A percentile compares a stretch with the other conserved stretches of the same genome.
Evolutionary conservation across 2,888 invertebrate genomes (phyloP).

Genomic region (Hymenopus coronatus): DNA sequence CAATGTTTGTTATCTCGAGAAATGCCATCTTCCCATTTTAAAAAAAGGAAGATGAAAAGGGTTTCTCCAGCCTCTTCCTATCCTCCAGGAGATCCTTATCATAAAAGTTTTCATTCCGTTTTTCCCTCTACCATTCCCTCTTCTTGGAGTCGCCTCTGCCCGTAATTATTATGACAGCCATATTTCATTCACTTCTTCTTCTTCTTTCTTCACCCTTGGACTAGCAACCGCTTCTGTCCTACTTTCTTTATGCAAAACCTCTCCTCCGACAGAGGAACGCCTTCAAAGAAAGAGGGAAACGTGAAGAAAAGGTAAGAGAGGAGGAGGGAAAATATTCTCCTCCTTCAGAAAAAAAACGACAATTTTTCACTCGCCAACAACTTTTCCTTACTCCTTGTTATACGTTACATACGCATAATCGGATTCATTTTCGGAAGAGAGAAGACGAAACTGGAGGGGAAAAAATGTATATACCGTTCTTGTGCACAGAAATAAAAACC

Average conservation of each 20-base stretch:
- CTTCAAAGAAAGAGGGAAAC: background rate
- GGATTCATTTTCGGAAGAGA: slow-evolving; percentile 15
- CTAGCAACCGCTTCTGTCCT: background rate
- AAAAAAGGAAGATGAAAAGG: background rate
- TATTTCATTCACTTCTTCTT: slow-evolving; percentile 23
- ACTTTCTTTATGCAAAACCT: slow-evolving; percentile 26
- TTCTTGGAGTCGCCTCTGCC: slow-evolving; percentile 1
- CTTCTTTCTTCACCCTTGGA: background rate
- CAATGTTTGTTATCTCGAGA: background rate
- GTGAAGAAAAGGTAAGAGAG: background rate
- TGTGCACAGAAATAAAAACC: slow-evolving; percentile 16
- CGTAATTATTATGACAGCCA: slow-evolving; percentile 30
- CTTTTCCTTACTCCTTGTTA: slow-evolving; percentile 16
- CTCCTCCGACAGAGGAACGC: slow-evolving; percentile 22
- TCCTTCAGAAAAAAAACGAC: slow-evolving; percentile 5
- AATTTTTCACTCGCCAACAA: slow-evolving; percentile 28
- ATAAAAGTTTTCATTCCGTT: slow-evolving; percentile 27
- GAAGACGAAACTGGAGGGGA: background rate
- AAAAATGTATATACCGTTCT: background rate
- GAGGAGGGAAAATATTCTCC: background rate
- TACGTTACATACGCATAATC: slow-evolving; percentile 21
- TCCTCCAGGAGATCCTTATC: slow-evolving; percentile 20
- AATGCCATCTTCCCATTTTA: background rate
- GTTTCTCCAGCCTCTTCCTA: background rate
- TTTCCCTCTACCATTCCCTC: background rate